Evolutionary conservation across 2,888 invertebrate genomes (phyloP).

Genomic region (Trachelus troglodyta): DNA sequence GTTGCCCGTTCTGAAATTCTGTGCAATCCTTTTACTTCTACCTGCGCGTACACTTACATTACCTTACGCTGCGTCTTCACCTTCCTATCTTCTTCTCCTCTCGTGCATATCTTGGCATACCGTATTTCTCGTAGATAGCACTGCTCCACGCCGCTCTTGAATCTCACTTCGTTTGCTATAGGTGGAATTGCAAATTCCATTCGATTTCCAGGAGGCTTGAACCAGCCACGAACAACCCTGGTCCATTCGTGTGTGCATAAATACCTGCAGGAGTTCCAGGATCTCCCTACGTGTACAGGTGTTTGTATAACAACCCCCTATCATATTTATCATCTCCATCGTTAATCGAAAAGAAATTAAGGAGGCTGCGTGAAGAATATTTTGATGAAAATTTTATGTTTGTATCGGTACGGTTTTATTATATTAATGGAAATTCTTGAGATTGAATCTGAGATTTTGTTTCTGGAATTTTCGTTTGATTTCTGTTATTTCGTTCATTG

Average conservation of each 20-base stretch:
- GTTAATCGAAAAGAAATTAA: not conserved
- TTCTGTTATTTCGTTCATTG: not conserved
- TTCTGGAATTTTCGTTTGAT: not conserved
- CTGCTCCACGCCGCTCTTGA: conserved; percentile 20
- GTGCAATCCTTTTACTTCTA: conserved; percentile 11
- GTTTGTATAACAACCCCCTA: not conserved
- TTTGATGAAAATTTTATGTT: not conserved
- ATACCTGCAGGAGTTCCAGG: not conserved
- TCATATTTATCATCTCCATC: not conserved
- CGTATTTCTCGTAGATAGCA: conserved; percentile 21
- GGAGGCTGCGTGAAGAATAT: not conserved
- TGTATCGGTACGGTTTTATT: no score
- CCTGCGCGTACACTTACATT: not conserved
- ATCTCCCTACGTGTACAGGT: not conserved
- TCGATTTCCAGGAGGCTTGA: conserved; percentile 19
- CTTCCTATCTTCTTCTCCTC: not conserved
- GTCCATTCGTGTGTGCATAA: not conserved
- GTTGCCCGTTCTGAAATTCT: conserved; percentile 21
- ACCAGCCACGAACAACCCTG: not conserved
- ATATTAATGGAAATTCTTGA: no score
- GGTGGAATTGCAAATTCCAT: conserved; percentile 38
- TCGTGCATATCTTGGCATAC: conserved; percentile 40
- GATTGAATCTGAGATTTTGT: no score
- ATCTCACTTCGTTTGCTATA: conserved; percentile 18
- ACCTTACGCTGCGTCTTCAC: not conserved